Evolutionary conservation across 2,797 vertebrate species (phyloP).

Genomic region (Syngnathus rostellatus): DNA sequence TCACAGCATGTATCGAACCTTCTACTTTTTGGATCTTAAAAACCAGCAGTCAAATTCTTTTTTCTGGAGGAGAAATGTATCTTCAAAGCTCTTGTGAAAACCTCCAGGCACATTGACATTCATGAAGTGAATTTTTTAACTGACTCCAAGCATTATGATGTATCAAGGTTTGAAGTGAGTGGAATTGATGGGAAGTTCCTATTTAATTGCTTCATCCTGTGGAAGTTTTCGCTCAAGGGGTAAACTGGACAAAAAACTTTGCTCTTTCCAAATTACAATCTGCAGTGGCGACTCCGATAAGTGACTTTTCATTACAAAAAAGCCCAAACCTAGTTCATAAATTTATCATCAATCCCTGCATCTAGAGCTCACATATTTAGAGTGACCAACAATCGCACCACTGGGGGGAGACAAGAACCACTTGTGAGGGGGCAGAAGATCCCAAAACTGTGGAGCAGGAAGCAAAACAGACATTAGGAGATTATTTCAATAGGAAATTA

Average conservation of each 20-base stretch:
- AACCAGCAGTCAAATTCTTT: conserved; percentile 23
- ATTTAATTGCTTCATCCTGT: conserved; percentile 35
- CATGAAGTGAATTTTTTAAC: conserved; percentile 41
- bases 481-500: not conserved
- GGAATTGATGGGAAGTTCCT: conserved; percentile 25
- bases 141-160: conserved; percentile 22
- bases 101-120: conserved; percentile 38
- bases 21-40: conserved; percentile 32
- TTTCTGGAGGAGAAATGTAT: conserved; percentile 14
- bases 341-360: conserved; percentile 20
- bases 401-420: conserved; percentile 55
- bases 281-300: conserved; percentile 18
- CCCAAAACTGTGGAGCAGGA: not conserved
- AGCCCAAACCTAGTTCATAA: conserved; percentile 21
- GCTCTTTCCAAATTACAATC: conserved; percentile 26
- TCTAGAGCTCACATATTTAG: not conserved
- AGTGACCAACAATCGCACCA: conserved; percentile 17
- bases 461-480: not conserved
- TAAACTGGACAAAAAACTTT: conserved; percentile 24
- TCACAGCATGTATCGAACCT: conserved; percentile 25
- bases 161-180: conserved; percentile 27
- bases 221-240: conserved; percentile 38
- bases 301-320: conserved; percentile 31
- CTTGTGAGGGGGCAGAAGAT: conserved; percentile 2
- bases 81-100: conserved; percentile 35